These are phyloP conservation scores for Drosophila sucinea DNA, from an alignment of 1,140 invertebrate genomes.

Conservation along the genomic window DNA sequence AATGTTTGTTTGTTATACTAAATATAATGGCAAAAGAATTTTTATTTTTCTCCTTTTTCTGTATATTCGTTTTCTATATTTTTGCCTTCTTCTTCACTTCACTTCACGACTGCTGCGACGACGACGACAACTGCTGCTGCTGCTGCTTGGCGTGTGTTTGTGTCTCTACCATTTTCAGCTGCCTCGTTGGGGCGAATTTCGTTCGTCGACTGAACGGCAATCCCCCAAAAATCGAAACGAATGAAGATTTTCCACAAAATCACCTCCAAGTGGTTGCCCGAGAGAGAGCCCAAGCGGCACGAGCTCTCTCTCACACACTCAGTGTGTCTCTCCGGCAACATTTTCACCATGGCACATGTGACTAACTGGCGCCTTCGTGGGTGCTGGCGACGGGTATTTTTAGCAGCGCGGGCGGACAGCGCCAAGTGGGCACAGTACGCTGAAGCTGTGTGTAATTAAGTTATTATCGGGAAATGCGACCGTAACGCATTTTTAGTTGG, in stretches of 20 bases:
- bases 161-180: slow-evolving; percentile 49
- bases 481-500: neutral
- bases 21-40: slow-evolving; percentile 15
- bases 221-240: slow-evolving; percentile 28
- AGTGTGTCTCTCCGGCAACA: neutral
- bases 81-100: slow-evolving; percentile 45
- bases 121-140: slow-evolving; percentile 32
- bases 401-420: slow-evolving; percentile 68
- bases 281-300: slow-evolving; percentile 3
- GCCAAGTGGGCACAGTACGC: slow-evolving; percentile 53
- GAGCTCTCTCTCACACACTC: neutral
- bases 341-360: slow-evolving; percentile 74
- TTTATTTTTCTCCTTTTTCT: slow-evolving; percentile 6
- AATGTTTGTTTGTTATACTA: slow-evolving; percentile 25
- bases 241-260: slow-evolving; percentile 47
- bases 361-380: slow-evolving; percentile 59
- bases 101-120: slow-evolving; percentile 45
- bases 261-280: slow-evolving; percentile 16
- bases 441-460: neutral
- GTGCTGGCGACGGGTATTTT: slow-evolving; percentile 63
- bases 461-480: neutral
- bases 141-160: slow-evolving; percentile 36
- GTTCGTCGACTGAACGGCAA: slow-evolving; percentile 62
- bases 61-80: slow-evolving; percentile 22
- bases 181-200: slow-evolving; percentile 72